These are phyloP conservation scores for Dromas ardeola DNA, from an alignment of 2,113 vertebrate genomes.

Conservation along the genomic window DNA sequence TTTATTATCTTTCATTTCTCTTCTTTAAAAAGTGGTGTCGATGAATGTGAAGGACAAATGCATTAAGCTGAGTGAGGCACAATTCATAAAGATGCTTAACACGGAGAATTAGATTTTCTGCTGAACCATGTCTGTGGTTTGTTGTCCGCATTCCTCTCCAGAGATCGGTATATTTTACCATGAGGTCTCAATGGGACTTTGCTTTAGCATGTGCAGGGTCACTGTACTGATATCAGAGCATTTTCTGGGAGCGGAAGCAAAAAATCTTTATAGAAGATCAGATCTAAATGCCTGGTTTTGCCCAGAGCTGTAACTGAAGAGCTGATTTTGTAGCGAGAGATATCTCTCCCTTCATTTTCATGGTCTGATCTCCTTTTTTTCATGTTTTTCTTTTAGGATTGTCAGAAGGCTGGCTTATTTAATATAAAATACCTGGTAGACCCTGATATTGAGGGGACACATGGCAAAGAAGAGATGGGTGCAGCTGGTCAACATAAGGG, in stretches of 20 bases:
- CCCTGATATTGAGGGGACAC: background rate
- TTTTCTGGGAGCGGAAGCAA: background rate
- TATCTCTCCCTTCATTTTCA: background rate
- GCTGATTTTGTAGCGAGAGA: background rate
- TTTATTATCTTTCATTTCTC: background rate
- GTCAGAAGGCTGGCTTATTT: background rate
- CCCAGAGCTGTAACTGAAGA: background rate
- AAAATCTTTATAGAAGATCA: background rate
- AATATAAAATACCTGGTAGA: background rate
- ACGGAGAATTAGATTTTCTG: constrained; percentile 29
- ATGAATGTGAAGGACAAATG: constrained; percentile 11
- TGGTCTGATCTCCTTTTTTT: background rate
- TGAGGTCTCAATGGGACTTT: background rate
- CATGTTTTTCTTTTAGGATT: background rate
- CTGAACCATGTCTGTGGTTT: background rate
- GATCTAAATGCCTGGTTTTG: background rate
- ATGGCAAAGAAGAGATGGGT: background rate
- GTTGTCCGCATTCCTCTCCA: background rate
- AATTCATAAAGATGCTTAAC: background rate
- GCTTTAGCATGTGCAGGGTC: background rate
- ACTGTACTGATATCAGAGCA: background rate
- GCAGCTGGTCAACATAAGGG: background rate
- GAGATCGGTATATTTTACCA: background rate
- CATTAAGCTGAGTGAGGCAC: background rate
- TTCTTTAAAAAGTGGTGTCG: background rate